A percentile compares a stretch with the other conserved stretches of the same genome.
These are phyloP conservation scores for Noctua pronuba DNA, from an alignment of 2,888 invertebrate species.

Conservation along the genomic window DNA sequence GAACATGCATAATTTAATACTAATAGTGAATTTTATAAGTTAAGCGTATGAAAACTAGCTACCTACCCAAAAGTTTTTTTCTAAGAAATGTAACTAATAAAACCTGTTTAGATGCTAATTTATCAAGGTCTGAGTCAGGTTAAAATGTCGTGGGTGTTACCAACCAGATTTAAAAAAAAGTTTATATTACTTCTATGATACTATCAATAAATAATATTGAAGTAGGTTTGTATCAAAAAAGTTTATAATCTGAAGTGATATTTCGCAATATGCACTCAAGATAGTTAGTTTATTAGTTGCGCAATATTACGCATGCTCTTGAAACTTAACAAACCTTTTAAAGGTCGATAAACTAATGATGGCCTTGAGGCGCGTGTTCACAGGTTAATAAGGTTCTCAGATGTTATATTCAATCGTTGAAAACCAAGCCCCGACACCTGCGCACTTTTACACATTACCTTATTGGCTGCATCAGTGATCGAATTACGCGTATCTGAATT, in stretches of 20 bases:
- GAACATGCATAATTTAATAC: background rate
- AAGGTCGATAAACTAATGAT: constrained; percentile 37
- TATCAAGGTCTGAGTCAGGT: constrained; percentile 32
- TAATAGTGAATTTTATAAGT: background rate
- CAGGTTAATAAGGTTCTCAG: background rate
- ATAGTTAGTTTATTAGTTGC: background rate
- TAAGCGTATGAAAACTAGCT: background rate
- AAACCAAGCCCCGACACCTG: background rate
- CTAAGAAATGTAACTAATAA: background rate
- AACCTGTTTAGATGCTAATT: constrained; percentile 35
- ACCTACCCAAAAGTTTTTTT: background rate
- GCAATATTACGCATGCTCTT: background rate
- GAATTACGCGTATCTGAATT: background rate
- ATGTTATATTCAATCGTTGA: background rate
- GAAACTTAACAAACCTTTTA: background rate
- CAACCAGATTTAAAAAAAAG: background rate
- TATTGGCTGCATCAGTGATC: background rate
- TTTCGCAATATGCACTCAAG: background rate
- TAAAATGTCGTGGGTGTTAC: background rate
- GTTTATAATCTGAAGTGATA: background rate
- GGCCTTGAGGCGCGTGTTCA: constrained; percentile 27
- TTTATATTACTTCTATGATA: background rate
- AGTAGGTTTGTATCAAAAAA: background rate
- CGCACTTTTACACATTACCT: background rate
- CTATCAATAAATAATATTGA: background rate